Evolutionary conservation across 2,888 invertebrate species (phyloP).

Genomic region (Blastobasis adustella): DNA sequence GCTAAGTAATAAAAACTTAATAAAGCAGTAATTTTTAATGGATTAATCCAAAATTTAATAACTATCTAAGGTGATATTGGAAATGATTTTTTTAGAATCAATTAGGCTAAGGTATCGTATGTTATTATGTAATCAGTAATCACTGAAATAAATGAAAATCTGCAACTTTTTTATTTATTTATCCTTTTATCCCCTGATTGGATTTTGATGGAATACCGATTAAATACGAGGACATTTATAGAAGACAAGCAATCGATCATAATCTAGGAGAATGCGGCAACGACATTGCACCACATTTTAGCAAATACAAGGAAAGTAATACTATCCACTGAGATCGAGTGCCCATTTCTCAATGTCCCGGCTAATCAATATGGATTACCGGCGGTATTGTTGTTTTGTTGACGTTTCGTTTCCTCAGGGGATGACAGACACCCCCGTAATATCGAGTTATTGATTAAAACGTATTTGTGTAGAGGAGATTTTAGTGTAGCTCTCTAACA

Average conservation of each 20-base stretch:
- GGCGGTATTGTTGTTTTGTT: constrained; percentile 6
- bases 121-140: constrained; percentile 74
- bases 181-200: neutral
- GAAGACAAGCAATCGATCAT: neutral
- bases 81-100: constrained; percentile 75
- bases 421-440: neutral
- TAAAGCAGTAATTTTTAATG: constrained; percentile 63
- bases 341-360: constrained; percentile 2
- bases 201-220: neutral
- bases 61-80: constrained; percentile 72
- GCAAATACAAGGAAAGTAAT: too few species aligned
- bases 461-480: too few species aligned
- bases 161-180: constrained; percentile 30
- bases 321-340: neutral
- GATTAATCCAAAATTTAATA: constrained; percentile 66
- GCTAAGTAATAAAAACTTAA: constrained; percentile 36
- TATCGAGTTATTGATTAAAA: too few species aligned
- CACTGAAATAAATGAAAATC: constrained; percentile 72
- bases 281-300: neutral
- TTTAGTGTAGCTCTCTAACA: too few species aligned
- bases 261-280: neutral
- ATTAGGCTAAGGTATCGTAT: constrained; percentile 69
- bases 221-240: too few species aligned
- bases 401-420: neutral
- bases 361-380: constrained; percentile 11